A percentile compares a stretch with the other conserved stretches of the same genome.
Conservation (phyloP, 2,797 vertebrate species). For the Bradypodion ventrale region DNA sequence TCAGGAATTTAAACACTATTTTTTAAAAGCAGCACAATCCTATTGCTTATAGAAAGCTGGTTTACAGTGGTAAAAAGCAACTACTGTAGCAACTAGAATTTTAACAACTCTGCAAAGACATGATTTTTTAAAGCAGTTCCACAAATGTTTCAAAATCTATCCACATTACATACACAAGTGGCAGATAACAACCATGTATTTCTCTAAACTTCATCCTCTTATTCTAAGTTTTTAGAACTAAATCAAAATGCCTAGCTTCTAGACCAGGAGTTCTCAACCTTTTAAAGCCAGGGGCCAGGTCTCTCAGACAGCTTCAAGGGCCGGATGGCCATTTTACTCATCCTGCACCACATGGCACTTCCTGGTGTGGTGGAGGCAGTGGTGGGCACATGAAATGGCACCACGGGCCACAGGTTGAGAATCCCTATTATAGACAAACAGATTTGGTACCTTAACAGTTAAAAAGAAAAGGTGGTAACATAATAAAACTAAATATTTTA, state of each 20-base stretch:
- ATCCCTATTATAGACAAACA: no score
- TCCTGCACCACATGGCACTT: no score
- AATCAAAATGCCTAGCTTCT: conserved; percentile 64
- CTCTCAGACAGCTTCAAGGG: no score
- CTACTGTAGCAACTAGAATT: conserved; percentile 70
- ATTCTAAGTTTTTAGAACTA: conserved; percentile 71
- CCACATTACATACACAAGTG: conserved; percentile 67
- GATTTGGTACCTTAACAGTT: no score
- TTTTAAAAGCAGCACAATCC: conserved; percentile 54
- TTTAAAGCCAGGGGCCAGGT: no score
- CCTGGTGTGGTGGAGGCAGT: no score
- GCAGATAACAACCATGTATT: conserved; percentile 58
- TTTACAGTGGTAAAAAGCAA: conserved; percentile 67
- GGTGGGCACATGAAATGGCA: no score
- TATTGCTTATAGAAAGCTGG: conserved; percentile 63
- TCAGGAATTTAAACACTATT: background rate
- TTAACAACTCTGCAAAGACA: conserved; percentile 71
- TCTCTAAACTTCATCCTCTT: conserved; percentile 71
- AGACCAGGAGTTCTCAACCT: no score
- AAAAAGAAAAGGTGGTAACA: no score
- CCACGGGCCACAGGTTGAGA: no score
- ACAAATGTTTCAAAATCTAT: conserved; percentile 56
- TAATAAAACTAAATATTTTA: no score
- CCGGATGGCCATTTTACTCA: no score
- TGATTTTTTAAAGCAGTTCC: conserved; percentile 56